Base-by-base conservation (phyloP, 2,113 vertebrate genomes). In the Corythaeola cristata region DNA sequence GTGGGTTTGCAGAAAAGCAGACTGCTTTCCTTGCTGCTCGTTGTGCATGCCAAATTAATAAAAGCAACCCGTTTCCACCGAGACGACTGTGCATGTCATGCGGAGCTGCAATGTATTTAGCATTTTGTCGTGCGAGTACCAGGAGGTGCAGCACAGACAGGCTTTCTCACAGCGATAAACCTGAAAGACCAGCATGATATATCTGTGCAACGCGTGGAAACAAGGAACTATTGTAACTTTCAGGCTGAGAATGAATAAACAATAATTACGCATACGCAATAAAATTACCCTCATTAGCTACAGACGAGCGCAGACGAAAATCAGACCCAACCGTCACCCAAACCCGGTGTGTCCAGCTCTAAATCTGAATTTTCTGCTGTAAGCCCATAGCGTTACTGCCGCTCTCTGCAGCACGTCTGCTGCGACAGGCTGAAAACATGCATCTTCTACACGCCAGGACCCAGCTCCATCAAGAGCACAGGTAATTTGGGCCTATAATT, bases 401-500 rank as follows among this genome's bases (percentile, higher is more conserved):
- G 8, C 58, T 88, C 73, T 95, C 56, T 68, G 66, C 73, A 85
- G 85, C 69, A 32, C 9, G 45, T 55, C 80, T 91, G 94, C 92
- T 95, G 89, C 6, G 73, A 92, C 91, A 85, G 81, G 71, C 85
- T 69, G 71, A 66, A 95, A 95, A 79, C 85, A 96, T 55, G 78
- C 88, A 94, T 89, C 82, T 94, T 44, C 60, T 94, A 71, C 58
- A 76, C 0, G 23, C 85, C 88, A 91, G 81, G 69, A 55, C 77
- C 39, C 44, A 95, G 84, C 56, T 85, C 85, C 95, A 90, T 69
- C 56, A 91, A 77, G 56, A 93, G 88, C 62, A 26, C 67, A 91
- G 82, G 95, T 89, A 91, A 91, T 94, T 90, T 47, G 78, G 89
- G 71, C 82, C 81, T 95, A 85, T 96, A 96, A 96, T 96, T 97